Evolutionary conservation across 2,797 vertebrate species (phyloP).

Genomic region (Zalophus californianus): DNA sequence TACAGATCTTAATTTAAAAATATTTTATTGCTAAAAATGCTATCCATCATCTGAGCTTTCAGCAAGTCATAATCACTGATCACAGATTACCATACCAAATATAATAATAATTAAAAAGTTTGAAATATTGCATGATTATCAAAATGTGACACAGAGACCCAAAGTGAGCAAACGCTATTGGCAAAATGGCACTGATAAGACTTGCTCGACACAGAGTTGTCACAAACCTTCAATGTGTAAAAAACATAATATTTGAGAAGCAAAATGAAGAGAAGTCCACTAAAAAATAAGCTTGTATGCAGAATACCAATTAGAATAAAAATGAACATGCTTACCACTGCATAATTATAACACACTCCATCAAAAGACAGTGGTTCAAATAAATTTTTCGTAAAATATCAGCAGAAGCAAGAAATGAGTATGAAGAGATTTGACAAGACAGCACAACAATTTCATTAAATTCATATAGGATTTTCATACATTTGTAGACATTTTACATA

Average conservation of each 20-base stretch:
- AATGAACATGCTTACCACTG: not conserved
- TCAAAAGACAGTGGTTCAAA: not conserved
- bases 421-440: not conserved
- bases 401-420: not conserved
- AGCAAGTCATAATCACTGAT: not conserved
- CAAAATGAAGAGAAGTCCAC: not conserved
- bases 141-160: not conserved
- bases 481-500: not conserved
- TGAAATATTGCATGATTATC: not conserved
- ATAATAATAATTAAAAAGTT: not conserved
- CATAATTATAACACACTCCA: not conserved
- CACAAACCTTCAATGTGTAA: not conserved
- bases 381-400: not conserved
- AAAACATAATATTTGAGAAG: not conserved
- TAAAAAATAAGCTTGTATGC: not conserved
- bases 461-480: not conserved
- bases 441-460: not conserved
- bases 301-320: not conserved
- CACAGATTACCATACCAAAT: not conserved
- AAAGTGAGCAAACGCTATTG: not conserved
- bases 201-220: not conserved
- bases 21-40: not conserved
- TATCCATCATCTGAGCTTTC: not conserved
- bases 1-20: not conserved
- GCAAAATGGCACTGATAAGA: not conserved